Evolutionary conservation across 2,888 invertebrate genomes (phyloP).

Genomic region (Pheosia gnoma): DNA sequence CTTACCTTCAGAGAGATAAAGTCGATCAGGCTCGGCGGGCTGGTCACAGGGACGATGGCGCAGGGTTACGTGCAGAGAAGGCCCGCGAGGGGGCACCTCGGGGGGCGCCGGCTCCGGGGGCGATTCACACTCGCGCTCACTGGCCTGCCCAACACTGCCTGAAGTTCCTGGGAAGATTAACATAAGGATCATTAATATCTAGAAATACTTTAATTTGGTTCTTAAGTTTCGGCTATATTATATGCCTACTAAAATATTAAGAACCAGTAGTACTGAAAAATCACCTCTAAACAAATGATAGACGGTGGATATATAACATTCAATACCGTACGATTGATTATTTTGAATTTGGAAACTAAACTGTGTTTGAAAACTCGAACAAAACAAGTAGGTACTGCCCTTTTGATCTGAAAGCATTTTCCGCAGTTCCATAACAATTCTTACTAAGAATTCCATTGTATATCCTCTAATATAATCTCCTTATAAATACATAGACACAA

Average conservation of each 20-base stretch:
- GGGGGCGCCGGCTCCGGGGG: constrained; percentile 94
- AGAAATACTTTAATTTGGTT: too few relatives aligned
- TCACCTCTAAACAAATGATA: too few relatives aligned
- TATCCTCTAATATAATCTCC: not conserved
- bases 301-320: too few relatives aligned
- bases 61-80: constrained; percentile 88
- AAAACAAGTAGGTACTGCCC: not conserved
- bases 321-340: too few relatives aligned
- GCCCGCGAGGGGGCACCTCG: constrained; percentile 93
- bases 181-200: too few relatives aligned
- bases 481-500: constrained; percentile 17
- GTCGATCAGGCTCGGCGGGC: constrained; percentile 75
- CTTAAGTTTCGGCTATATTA: too few relatives aligned
- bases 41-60: constrained; percentile 79
- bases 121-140: constrained; percentile 87
- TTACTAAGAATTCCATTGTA: not conserved
- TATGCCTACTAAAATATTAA: too few relatives aligned
- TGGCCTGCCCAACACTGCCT: constrained; percentile 59
- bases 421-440: not conserved
- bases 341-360: too few relatives aligned
- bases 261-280: too few relatives aligned
- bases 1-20: constrained; percentile 78
- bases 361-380: too few relatives aligned
- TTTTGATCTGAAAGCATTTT: not conserved
- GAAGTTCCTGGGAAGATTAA: constrained; percentile 25